Evolutionary conservation across 2,888 invertebrate genomes (phyloP).

Genomic region (Drosophila demipolita): DNA sequence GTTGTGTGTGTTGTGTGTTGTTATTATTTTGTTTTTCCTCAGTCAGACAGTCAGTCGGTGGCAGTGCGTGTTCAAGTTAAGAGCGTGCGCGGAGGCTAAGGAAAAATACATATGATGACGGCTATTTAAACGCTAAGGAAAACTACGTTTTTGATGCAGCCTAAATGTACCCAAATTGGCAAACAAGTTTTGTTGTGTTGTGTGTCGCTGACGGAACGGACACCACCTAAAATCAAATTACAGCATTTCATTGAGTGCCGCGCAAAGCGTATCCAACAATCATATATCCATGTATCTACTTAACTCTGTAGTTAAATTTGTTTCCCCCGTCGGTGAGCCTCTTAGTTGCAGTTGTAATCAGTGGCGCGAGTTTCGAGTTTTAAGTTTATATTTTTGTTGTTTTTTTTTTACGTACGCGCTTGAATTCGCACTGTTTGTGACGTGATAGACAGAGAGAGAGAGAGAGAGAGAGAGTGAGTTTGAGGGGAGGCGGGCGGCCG

Average conservation of each 20-base stretch:
- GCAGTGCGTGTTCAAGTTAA: constrained; percentile 52
- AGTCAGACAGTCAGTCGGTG: constrained; percentile 31
- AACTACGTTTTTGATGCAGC: constrained; percentile 21
- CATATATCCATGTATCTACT: constrained; percentile 17
- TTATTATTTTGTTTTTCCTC: constrained; percentile 3
- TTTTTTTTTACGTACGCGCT: constrained; percentile 40
- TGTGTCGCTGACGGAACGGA: constrained; percentile 27
- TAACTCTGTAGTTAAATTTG: constrained; percentile 24
- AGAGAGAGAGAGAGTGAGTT: neutral
- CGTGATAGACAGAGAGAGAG: neutral
- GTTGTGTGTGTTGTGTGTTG: constrained; percentile 1
- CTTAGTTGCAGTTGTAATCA: constrained; percentile 29
- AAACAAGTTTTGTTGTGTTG: constrained; percentile 55
- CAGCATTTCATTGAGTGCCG: constrained; percentile 47
- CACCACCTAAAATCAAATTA: constrained; percentile 35
- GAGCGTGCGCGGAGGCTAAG: constrained; percentile 49
- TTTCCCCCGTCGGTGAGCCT: neutral
- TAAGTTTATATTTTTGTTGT: neutral
- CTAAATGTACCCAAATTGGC: constrained; percentile 65
- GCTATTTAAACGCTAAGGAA: constrained; percentile 23
- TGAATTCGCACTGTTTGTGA: constrained; percentile 33
- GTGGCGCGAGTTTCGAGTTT: constrained; percentile 26
- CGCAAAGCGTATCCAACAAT: constrained; percentile 23
- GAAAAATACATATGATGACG: constrained; percentile 29
- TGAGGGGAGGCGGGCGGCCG: neutral